Conservation (phyloP, 64 coral and sea anemone species). For the Porites australiensis region DNA sequence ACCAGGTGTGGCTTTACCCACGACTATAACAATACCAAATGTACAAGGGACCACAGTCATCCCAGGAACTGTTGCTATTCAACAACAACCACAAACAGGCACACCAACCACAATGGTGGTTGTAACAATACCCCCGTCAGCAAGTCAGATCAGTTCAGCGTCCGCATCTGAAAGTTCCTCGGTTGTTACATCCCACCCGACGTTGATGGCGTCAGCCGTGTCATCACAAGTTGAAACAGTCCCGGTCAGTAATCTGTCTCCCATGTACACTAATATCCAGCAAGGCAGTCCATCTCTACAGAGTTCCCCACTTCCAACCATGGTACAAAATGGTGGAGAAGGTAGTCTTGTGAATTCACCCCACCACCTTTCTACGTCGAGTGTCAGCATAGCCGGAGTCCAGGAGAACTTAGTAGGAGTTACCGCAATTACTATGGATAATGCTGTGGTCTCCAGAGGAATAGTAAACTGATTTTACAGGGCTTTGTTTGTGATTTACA, state of each 20-base stretch:
- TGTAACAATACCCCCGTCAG: slow-evolving; percentile 86
- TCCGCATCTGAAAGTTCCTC: slow-evolving; percentile 74
- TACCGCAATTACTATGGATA: slow-evolving; percentile 15
- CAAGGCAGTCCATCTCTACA: slow-evolving; percentile 87
- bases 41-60: slow-evolving; percentile 50
- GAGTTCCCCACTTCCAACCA: slow-evolving; percentile 85
- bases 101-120: slow-evolving; percentile 83
- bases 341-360: slow-evolving; percentile 76
- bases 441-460: slow-evolving; percentile 28
- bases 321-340: slow-evolving; percentile 93
- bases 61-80: slow-evolving; percentile 70
- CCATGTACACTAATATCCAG: slow-evolving; percentile 77
- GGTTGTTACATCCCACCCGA: slow-evolving; percentile 44
- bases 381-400: neutral
- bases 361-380: slow-evolving; percentile 59
- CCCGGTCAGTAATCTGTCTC: slow-evolving; percentile 70
- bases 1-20: slow-evolving; percentile 59
- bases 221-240: slow-evolving; percentile 76
- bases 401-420: slow-evolving; percentile 38
- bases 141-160: slow-evolving; percentile 73
- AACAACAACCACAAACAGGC: slow-evolving; percentile 65
- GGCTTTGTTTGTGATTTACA: no score
- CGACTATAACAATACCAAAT: slow-evolving; percentile 66
- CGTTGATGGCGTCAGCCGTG: slow-evolving; percentile 66
- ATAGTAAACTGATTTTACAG: slow-evolving; percentile 7